Conservation (phyloP, 2,888 invertebrate species). For the Timema cristinae region DNA sequence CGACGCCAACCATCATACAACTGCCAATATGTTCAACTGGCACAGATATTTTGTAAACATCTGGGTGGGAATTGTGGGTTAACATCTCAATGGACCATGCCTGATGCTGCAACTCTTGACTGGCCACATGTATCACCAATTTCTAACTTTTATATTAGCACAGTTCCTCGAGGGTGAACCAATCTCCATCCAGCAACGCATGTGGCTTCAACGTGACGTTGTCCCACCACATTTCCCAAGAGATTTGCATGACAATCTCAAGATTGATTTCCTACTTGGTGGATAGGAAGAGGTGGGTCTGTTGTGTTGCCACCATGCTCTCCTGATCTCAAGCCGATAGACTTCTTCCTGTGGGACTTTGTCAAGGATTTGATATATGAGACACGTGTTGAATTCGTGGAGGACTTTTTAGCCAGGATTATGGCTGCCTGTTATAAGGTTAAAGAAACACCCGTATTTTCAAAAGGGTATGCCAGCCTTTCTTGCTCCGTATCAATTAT, state of each 20-base stretch:
- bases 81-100: not conserved
- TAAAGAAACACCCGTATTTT: not conserved
- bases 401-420: not conserved
- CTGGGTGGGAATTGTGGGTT: not conserved
- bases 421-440: not conserved
- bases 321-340: not conserved
- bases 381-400: not conserved
- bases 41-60: not conserved
- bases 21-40: not conserved
- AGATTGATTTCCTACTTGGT: not conserved
- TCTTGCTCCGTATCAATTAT: not conserved
- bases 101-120: not conserved
- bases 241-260: not conserved
- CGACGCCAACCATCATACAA: not conserved
- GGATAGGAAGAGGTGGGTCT: not conserved
- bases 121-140: not conserved
- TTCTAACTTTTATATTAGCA: not conserved
- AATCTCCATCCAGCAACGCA: not conserved
- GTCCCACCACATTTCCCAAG: not conserved
- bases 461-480: not conserved
- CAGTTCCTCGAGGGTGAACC: not conserved
- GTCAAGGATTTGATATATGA: conserved; percentile 1
- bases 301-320: not conserved
- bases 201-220: not conserved
- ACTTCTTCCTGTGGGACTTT: not conserved